These are phyloP conservation scores for Stratiolaelaps scimitus DNA, from an alignment of 1,140 invertebrate genomes.

Conservation along the genomic window DNA sequence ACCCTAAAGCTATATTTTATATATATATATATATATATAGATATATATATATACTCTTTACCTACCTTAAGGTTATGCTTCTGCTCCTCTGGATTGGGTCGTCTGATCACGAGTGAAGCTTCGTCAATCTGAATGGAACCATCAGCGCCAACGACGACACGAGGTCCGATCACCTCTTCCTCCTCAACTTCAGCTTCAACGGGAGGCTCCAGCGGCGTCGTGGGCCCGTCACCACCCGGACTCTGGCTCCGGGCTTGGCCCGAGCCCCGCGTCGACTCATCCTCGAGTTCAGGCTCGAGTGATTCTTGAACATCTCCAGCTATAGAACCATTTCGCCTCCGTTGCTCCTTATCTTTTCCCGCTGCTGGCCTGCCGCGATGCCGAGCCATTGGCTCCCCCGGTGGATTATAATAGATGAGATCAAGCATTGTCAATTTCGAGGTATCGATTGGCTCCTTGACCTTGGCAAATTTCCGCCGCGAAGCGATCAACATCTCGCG, in stretches of 20 bases:
- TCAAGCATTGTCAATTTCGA: conserved; percentile 40
- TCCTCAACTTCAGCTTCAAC: conserved; percentile 38
- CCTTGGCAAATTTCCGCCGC: conserved; percentile 27
- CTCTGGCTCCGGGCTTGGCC: no score
- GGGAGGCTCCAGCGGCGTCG: neutral
- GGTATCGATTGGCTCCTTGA: conserved; percentile 34
- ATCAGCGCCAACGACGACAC: conserved; percentile 72
- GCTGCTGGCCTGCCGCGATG: conserved; percentile 34
- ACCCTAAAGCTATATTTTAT: no score
- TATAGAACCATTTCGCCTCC: conserved; percentile 21
- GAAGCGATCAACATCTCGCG: conserved; percentile 22
- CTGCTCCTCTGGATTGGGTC: neutral
- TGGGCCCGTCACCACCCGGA: neutral
- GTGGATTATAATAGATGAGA: conserved; percentile 41
- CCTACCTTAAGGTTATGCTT: conserved; percentile 19
- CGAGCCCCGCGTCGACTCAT: conserved; percentile 1
- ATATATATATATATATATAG: no score
- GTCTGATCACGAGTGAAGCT: conserved; percentile 33
- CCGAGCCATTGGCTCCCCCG: conserved; percentile 3
- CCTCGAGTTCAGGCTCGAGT: neutral
- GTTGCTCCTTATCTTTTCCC: conserved; percentile 34
- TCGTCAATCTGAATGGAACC: conserved; percentile 74
- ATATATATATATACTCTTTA: no score
- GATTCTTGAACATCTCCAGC: conserved; percentile 30
- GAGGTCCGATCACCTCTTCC: conserved; percentile 55